These are phyloP conservation scores for Hesperophylax magnus DNA, from an alignment of 1,140 invertebrate species.

Conservation along the genomic window DNA sequence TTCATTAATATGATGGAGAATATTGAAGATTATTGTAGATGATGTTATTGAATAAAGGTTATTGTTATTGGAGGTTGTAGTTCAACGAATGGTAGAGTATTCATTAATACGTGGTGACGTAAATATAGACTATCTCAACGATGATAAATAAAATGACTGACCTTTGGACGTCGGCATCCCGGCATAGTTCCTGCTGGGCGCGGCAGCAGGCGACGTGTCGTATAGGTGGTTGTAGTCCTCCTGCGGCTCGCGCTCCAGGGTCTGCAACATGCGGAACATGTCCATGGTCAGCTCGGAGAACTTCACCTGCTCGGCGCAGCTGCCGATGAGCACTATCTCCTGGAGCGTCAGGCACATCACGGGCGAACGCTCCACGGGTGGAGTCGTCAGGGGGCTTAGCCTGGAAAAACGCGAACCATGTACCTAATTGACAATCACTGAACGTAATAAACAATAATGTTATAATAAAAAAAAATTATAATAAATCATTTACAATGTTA, in stretches of 20 bases:
- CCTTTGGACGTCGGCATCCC: conserved; percentile 59
- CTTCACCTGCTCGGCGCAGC: conserved; percentile 95
- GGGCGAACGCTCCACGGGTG: conserved; percentile 88
- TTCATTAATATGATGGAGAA: too few relatives aligned
- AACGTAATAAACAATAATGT: too few relatives aligned
- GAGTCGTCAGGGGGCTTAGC: conserved; percentile 87
- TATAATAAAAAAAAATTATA: too few relatives aligned
- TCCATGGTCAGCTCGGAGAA: conserved; percentile 98
- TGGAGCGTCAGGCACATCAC: conserved; percentile 90
- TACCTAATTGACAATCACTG: too few relatives aligned
- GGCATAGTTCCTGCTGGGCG: conserved; percentile 67
- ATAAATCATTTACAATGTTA: too few relatives aligned
- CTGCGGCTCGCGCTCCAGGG: conserved; percentile 91
- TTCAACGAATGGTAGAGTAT: too few relatives aligned
- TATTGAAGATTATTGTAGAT: too few relatives aligned
- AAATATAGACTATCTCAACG: too few relatives aligned
- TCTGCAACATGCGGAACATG: conserved; percentile 98
- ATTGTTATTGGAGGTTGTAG: too few relatives aligned
- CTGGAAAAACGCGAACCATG: conserved; percentile 64
- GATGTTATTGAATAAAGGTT: too few relatives aligned
- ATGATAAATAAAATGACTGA: conserved; percentile 21
- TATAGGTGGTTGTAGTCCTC: conserved; percentile 87
- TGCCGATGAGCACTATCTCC: conserved; percentile 96
- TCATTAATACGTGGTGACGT: too few relatives aligned
- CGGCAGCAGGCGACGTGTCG: conserved; percentile 88